A percentile compares a stretch with the other conserved stretches of the same genome.
Conservation (phyloP, 2,888 invertebrate species). For the Muschampia plurimacula region DNA sequence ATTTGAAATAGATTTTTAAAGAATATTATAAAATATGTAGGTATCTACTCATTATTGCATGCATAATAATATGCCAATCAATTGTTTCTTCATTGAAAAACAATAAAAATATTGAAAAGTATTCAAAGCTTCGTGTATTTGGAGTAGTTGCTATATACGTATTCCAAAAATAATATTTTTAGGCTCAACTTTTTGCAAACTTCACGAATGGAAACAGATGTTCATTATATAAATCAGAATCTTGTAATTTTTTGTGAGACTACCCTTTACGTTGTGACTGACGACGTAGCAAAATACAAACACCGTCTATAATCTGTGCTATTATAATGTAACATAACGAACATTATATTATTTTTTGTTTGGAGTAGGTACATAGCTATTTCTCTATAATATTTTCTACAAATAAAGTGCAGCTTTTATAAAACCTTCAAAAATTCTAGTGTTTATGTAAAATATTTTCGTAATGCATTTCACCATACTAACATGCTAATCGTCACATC, state of each 20-base stretch:
- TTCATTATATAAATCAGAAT: slow-evolving; percentile 13
- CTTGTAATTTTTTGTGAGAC: slow-evolving; percentile 17
- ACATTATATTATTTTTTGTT: too few species aligned
- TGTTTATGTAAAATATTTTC: slow-evolving; percentile 35
- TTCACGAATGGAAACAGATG: slow-evolving; percentile 32
- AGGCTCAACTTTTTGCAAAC: slow-evolving; percentile 18
- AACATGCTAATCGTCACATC: slow-evolving; percentile 68
- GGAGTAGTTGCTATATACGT: background rate
- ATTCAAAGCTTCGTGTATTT: background rate
- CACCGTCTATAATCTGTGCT: too few species aligned
- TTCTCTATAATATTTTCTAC: background rate
- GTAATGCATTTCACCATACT: slow-evolving; percentile 54
- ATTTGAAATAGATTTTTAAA: too few species aligned
- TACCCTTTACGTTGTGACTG: slow-evolving; percentile 15
- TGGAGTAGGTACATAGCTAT: too few species aligned
- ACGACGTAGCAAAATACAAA: background rate
- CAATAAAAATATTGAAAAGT: too few species aligned
- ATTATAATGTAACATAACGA: too few species aligned
- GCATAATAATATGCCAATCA: too few species aligned
- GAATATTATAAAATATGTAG: too few species aligned
- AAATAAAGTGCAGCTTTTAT: background rate
- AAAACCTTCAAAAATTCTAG: background rate
- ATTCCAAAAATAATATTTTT: slow-evolving; percentile 12
- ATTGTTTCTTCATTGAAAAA: too few species aligned
- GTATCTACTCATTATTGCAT: too few species aligned